Evolutionary conservation across 2,113 vertebrate species (phyloP).

Genomic region (Podilymbus podiceps): DNA sequence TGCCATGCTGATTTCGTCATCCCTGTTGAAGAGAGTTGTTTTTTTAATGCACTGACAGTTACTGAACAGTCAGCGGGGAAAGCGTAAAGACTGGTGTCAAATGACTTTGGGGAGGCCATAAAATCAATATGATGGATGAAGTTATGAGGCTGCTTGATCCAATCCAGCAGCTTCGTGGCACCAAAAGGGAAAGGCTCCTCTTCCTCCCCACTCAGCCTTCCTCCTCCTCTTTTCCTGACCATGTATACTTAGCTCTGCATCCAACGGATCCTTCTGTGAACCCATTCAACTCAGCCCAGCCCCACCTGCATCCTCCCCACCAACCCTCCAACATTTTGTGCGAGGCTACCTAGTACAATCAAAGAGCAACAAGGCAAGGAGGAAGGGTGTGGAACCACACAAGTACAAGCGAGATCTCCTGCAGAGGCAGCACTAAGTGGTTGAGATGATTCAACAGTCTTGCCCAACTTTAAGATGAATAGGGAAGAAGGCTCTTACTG

Average conservation of each 20-base stretch:
- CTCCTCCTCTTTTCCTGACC: not conserved
- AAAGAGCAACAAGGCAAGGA: not conserved
- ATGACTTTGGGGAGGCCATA: too few relatives aligned
- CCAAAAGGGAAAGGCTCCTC: not conserved
- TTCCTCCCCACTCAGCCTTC: not conserved
- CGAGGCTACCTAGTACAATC: not conserved
- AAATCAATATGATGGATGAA: not conserved
- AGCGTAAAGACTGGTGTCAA: not conserved
- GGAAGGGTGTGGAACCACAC: not conserved
- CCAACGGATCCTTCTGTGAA: not conserved
- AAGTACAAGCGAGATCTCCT: not conserved
- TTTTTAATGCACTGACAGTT: not conserved
- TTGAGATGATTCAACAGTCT: not conserved
- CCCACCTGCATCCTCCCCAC: not conserved
- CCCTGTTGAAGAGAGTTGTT: rapidly evolving
- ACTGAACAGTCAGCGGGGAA: not conserved
- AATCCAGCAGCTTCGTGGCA: not conserved
- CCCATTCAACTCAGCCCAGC: not conserved
- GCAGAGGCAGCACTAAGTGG: not conserved
- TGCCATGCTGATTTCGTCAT: not conserved
- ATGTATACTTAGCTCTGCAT: rapidly evolving
- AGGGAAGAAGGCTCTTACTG: not conserved
- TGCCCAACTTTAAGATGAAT: not conserved
- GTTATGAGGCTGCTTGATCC: not conserved
- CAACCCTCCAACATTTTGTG: not conserved